Evolutionary conservation across 2,797 vertebrate genomes (phyloP).

Genomic region (Sebastes iracundus): DNA sequence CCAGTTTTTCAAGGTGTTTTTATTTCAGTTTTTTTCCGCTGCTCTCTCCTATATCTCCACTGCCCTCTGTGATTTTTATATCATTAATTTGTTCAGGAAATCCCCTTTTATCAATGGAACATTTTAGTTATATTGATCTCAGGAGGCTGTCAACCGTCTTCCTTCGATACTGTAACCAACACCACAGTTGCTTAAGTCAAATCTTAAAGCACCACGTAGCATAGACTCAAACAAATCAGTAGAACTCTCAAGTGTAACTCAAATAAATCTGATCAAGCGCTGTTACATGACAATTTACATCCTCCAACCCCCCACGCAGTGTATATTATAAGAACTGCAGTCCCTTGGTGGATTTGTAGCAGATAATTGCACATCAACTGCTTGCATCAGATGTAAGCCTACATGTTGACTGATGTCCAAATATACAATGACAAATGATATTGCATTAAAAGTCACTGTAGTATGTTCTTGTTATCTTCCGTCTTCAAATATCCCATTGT

Average conservation of each 20-base stretch:
- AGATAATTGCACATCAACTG: conserved; percentile 32
- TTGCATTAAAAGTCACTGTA: background rate
- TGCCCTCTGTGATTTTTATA: background rate
- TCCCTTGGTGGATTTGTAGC: conserved; percentile 11
- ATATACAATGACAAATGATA: background rate
- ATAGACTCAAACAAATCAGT: conserved; percentile 24
- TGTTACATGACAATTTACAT: conserved; percentile 26
- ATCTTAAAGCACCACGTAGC: background rate
- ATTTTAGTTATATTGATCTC: background rate
- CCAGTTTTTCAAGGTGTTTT: background rate
- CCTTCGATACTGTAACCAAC: background rate
- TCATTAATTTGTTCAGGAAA: background rate
- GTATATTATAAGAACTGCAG: background rate
- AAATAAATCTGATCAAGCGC: conserved; percentile 44
- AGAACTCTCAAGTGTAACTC: conserved; percentile 31
- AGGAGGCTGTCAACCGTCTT: background rate
- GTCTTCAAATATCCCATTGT: background rate
- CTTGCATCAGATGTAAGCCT: background rate
- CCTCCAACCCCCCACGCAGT: background rate
- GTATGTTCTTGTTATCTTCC: background rate
- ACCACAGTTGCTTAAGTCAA: background rate
- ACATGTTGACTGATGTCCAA: conserved; percentile 1
- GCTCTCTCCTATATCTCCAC: background rate
- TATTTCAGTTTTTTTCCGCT: background rate
- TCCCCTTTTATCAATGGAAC: background rate